Base-by-base conservation (phyloP, 2,113 vertebrate species). In the Callopanchax toddi region DNA sequence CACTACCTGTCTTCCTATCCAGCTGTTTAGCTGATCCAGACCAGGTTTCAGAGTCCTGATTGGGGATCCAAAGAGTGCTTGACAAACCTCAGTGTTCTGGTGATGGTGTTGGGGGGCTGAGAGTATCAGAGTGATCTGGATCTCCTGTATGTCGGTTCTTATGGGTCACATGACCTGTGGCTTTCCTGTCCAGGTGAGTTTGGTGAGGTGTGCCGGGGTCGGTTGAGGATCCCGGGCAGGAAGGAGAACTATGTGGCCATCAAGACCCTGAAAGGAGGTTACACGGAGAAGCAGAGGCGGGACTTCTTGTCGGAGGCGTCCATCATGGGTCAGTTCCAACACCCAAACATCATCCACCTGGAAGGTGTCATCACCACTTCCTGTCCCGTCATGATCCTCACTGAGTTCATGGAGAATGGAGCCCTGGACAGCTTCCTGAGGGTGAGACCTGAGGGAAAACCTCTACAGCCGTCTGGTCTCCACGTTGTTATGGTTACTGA, bases 291-390 rank as follows among this genome's bases (percentile, higher is more conserved):
- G 54, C 86, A 88, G 81, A 82, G 86, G 79, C 79, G 86, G 70
- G 79, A 86, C 82, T 88, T 86, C 81, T 75, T 88, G 48, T 88
- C 84, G 0, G 87, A 89, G 72, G 87, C 87, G 15, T 89, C 87
- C 55, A 89, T 89, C 79, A 89, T 89, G 87, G 87, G 87, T 5
- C 87, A 89, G 79, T 89, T 89, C 73, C 85, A 87, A 61, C 87
- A 89, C 51, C 87, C 87, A 10, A 89, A 89, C 83, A 89, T 89
- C 85, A 89, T 89, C 77, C 87, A 85, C 78, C 83, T 89, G 60
- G 87, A 89, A 32, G 87, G 87, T 0, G 85, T 89, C 55, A 85
- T 87, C 75, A 87, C 87, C 73, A 80, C 85, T 0, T 87, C 87
- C 69, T 87, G 83, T 44, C 87, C 87, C 17, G 87, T 83, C 71